Conservation (phyloP, 1,140 invertebrate species). For the Lanistes nyassanus region DNA sequence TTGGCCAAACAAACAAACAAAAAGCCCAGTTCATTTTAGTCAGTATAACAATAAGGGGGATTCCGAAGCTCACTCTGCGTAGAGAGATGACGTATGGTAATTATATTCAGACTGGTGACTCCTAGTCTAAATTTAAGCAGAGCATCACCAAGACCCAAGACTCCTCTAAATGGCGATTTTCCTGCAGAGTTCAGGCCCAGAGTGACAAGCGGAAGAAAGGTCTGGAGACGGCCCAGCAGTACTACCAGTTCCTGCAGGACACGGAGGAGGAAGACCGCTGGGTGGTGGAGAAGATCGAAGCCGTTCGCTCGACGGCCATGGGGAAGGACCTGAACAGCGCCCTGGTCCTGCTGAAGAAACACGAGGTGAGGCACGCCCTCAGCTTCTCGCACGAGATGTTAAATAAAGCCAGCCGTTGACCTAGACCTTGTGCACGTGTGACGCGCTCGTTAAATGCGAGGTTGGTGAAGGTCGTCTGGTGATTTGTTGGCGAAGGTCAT, state of each 20-base stretch:
- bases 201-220: slow-evolving; percentile 82
- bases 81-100: too few relatives aligned
- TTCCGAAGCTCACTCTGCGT: too few relatives aligned
- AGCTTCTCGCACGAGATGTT: neutral
- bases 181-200: slow-evolving; percentile 70
- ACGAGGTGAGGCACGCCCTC: slow-evolving; percentile 75
- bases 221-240: slow-evolving; percentile 90
- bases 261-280: slow-evolving; percentile 98
- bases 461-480: too few relatives aligned
- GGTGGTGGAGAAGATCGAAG: slow-evolving; percentile 96
- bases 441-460: too few relatives aligned
- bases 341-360: slow-evolving; percentile 90
- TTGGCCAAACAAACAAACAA: too few relatives aligned
- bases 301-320: slow-evolving; percentile 87
- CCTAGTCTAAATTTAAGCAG: too few relatives aligned
- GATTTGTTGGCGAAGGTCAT: too few relatives aligned
- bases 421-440: neutral
- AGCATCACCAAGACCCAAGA: too few relatives aligned
- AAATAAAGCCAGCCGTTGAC: too few relatives aligned
- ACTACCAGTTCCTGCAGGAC: slow-evolving; percentile 96
- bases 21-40: too few relatives aligned
- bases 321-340: slow-evolving; percentile 93
- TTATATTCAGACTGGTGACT: too few relatives aligned
- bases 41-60: too few relatives aligned
- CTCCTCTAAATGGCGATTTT: neutral